Evolutionary conservation across 2,113 vertebrate species (phyloP).

Genomic region (human (Homo sapiens)): DNA sequence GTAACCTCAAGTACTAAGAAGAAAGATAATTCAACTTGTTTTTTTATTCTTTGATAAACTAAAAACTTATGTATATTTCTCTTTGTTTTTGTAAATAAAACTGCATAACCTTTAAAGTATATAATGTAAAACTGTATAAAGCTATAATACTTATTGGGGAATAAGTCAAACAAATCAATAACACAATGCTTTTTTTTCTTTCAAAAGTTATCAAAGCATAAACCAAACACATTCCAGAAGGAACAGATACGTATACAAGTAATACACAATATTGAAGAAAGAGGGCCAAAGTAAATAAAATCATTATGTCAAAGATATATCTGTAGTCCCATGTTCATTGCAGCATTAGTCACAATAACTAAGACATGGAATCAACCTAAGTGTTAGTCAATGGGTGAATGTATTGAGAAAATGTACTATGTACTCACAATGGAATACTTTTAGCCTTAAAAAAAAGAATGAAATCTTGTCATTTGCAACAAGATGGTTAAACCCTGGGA

Average conservation of each 20-base stretch:
- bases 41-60: not conserved
- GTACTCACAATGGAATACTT: not conserved
- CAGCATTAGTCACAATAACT: not conserved
- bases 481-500: not conserved
- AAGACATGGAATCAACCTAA: not conserved
- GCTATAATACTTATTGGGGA: not conserved
- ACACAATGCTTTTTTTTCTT: not conserved
- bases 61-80: not conserved
- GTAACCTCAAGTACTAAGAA: not conserved
- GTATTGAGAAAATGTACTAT: not conserved
- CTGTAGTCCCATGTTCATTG: not conserved
- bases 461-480: not conserved
- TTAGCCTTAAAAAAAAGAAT: not conserved
- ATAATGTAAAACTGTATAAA: not conserved
- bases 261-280: not conserved
- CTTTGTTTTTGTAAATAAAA: not conserved
- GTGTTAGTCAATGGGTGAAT: not conserved
- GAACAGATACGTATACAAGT: not conserved
- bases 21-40: not conserved
- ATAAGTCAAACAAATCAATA: not conserved
- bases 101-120: not conserved
- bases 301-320: not conserved
- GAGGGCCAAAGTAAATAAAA: not conserved
- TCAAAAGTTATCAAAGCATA: not conserved
- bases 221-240: not conserved